Evolutionary conservation across 2,888 invertebrate species (phyloP).

Genomic region (Maniola hyperantus): DNA sequence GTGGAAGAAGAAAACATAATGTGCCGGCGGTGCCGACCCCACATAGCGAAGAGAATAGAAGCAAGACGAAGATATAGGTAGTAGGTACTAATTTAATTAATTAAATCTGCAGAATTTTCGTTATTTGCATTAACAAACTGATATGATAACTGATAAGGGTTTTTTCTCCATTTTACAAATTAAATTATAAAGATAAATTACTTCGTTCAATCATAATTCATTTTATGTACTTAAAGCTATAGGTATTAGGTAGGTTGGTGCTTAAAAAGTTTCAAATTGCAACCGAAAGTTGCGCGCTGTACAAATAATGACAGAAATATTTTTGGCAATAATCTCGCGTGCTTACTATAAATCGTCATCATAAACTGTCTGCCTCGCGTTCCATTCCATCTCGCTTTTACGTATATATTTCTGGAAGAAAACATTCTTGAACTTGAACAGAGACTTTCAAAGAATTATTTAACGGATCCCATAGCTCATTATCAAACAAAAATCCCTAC

Average conservation of each 20-base stretch:
- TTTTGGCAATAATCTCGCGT: conserved; percentile 36
- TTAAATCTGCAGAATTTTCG: too few relatives aligned
- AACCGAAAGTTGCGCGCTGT: not conserved
- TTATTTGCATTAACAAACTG: too few relatives aligned
- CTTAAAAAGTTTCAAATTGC: conserved; percentile 1
- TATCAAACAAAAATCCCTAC: not conserved
- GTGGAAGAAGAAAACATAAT: too few relatives aligned
- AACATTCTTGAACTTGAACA: not conserved
- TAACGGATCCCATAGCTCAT: not conserved
- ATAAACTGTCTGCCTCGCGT: conserved; percentile 36
- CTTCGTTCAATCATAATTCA: too few relatives aligned
- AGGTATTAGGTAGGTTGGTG: not conserved
- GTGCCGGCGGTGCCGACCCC: too few relatives aligned
- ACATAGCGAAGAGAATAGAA: too few relatives aligned
- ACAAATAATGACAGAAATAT: conserved; percentile 29
- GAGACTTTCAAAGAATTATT: not conserved
- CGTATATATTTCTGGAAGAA: conserved; percentile 33
- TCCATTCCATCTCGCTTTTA: conserved; percentile 36
- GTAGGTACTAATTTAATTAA: too few relatives aligned
- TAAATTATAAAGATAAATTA: too few relatives aligned
- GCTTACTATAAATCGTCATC: conserved; percentile 25
- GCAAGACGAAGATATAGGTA: too few relatives aligned
- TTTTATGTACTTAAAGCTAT: too few relatives aligned
- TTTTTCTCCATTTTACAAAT: too few relatives aligned
- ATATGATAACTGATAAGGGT: too few relatives aligned